Conservation (phyloP, 2,888 invertebrate species). For the Ichneumon xanthorius region DNA sequence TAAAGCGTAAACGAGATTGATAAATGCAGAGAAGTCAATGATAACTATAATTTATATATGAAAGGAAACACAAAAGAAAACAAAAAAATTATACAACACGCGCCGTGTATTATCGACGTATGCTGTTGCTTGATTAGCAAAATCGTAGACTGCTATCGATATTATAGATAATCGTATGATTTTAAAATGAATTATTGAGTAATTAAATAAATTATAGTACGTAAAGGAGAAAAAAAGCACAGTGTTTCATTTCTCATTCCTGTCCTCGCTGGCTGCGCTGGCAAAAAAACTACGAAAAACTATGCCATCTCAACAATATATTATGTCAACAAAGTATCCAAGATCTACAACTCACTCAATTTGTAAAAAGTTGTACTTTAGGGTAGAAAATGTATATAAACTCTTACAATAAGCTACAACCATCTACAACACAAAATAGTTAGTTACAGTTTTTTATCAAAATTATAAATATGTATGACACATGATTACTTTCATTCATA, state of each 20-base stretch:
- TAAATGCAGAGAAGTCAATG: conserved; percentile 68
- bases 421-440: too few relatives aligned
- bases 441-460: too few relatives aligned
- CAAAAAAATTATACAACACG: conserved; percentile 5
- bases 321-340: too few relatives aligned
- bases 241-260: neutral
- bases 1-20: conserved; percentile 33
- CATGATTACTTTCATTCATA: neutral
- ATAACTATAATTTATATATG: conserved; percentile 76
- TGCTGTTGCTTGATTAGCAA: conserved; percentile 77
- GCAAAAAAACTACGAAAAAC: too few relatives aligned
- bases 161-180: conserved; percentile 73
- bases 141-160: conserved; percentile 77
- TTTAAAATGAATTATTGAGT: conserved; percentile 76
- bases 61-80: conserved; percentile 2
- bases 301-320: too few relatives aligned
- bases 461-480: too few relatives aligned
- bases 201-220: conserved; percentile 77
- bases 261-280: neutral
- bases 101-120: conserved; percentile 70
- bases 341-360: too few relatives aligned
- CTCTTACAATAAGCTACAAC: too few relatives aligned
- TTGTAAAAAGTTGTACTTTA: too few relatives aligned
- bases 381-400: too few relatives aligned
- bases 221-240: conserved; percentile 33